Base-by-base conservation (phyloP, 2,113 vertebrate species). In the Nerophis lumbriciformis region DNA sequence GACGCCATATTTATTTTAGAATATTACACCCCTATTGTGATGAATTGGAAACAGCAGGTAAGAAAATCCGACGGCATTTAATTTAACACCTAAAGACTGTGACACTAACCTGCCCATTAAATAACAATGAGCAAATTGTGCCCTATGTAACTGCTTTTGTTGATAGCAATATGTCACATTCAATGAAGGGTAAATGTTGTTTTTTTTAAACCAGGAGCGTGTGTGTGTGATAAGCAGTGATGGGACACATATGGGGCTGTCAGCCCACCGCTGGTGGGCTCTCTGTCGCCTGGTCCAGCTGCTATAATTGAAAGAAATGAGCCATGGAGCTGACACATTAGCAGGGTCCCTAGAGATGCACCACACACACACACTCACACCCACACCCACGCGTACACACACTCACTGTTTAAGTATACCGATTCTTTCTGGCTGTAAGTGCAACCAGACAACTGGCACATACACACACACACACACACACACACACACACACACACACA, bases 251-350 rank as follows among this genome's bases (percentile, higher is more conserved):
- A 88, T 76, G 79, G 80, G 85, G 73, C 79, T 65, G 86, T 13
- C 48, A 75, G 63, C 64, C 80, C 83, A 82, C 83, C 76, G 75
- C 77, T 77, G 84, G 83, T 88, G 87, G 87, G 77, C 72, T 80
- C 82, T 80, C n/a, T 19, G 38, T 44, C 6, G 55, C 59, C 84
- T 77, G 64, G 85, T 86, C 87, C 15, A 11, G 76, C 74, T 83
- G 55, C 71, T 63, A 60, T 89, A 89, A 93, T 91, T 92, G 90
- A 93, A 93, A 92, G 87, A 93, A 90, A 92, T 76, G 84, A 94
- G 86, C 80, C 86, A 82, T 88, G 81, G 77, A 87, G 73, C 84
- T 85, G 88, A 90, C 88, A 75, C 87, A 83, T 89, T 90, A 90
- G 79, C 74, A 75, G 67, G 83, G 78, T 79, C 90, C 87, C 67